These are phyloP conservation scores for Cirrhinus mrigala DNA, from an alignment of 2,797 vertebrate species.

Conservation along the genomic window DNA sequence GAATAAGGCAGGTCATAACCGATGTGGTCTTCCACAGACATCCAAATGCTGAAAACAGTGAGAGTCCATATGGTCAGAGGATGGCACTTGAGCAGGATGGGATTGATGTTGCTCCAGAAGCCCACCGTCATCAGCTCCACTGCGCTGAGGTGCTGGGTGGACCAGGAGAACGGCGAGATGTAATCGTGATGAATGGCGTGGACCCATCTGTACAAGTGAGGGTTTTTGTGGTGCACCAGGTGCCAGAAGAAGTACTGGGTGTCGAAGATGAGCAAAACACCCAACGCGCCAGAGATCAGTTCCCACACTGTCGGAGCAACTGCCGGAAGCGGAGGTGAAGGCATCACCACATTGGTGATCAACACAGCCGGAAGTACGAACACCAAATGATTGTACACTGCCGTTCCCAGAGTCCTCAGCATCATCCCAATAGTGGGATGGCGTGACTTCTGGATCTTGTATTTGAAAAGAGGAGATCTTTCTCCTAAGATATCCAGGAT, in stretches of 20 bases:
- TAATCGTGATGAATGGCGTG: slow-evolving; percentile 81
- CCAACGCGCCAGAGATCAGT: slow-evolving; percentile 70
- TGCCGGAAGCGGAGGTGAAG: slow-evolving; percentile 64
- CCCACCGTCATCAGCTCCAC: slow-evolving; percentile 79
- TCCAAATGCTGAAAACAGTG: slow-evolving; percentile 77
- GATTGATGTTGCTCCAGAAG: slow-evolving; percentile 79
- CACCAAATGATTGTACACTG: slow-evolving; percentile 74
- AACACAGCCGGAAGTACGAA: slow-evolving; percentile 74
- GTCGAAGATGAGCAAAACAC: slow-evolving; percentile 76
- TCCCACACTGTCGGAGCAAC: slow-evolving; percentile 70
- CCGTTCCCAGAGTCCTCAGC: slow-evolving; percentile 67
- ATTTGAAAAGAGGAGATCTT: slow-evolving; percentile 68
- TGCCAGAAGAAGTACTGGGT: slow-evolving; percentile 80
- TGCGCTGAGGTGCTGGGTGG: slow-evolving; percentile 77
- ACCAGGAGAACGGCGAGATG: slow-evolving; percentile 78
- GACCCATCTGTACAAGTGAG: slow-evolving; percentile 76
- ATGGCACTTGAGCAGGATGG: slow-evolving; percentile 75
- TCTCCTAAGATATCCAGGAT: slow-evolving; percentile 76
- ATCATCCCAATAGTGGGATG: slow-evolving; percentile 73
- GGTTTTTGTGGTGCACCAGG: slow-evolving; percentile 75
- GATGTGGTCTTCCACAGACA: slow-evolving; percentile 84
- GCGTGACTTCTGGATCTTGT: slow-evolving; percentile 79
- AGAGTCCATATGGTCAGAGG: slow-evolving; percentile 76
- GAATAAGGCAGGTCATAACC: slow-evolving; percentile 81
- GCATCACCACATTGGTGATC: slow-evolving; percentile 64